Base-by-base conservation (phyloP, 2,888 invertebrate genomes). In the Creontiades dilutus region DNA sequence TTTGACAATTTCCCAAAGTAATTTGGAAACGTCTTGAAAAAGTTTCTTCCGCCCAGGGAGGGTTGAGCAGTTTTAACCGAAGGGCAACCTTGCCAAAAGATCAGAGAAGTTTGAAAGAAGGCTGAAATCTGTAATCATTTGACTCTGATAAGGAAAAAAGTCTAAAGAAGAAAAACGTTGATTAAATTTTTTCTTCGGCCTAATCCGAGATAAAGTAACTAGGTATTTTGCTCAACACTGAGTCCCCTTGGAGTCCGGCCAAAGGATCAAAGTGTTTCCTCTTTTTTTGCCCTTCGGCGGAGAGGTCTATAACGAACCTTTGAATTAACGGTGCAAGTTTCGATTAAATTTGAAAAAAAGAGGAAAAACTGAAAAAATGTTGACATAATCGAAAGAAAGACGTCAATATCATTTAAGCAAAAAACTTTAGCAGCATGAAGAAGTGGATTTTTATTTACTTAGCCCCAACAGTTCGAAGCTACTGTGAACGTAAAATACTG, bases 181-280 rank as follows among this genome's bases (percentile, higher is more conserved):
- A 78, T 78, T 78, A 78, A 78, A 78, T 37, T 78, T 78, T 78
- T 78, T 23, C 68, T 78, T 37, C 46, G 14, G 46, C 37, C 78
- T 78, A 78, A 78, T 78, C 78, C 78, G 19, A 78, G 78, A 78
- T 78, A 78, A 68, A 78, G 78, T 78, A 78, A 78, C 78, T 78
- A 37, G 37, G 37, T 37, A 78, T 47, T 78, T 78, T 78, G 46
- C 37, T 78, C 46, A 78, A 28, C 78, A 46, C 78, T n/a, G 23
- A 78, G 19, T 19, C 47, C 13, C 19, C 47, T 78, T 78, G 78
- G 78, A 78, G 46, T 78, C 37, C 19, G 19, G 37, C 78, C 78
- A 78, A 46, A 78, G 78, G 78, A 78, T 78, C 78, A 78, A 78
- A 78, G 78, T 78, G 47, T 78, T 78, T 46, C 46, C 78, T 37